Base-by-base conservation (phyloP, 2,113 vertebrate genomes). In the Alosa alosa region DNA sequence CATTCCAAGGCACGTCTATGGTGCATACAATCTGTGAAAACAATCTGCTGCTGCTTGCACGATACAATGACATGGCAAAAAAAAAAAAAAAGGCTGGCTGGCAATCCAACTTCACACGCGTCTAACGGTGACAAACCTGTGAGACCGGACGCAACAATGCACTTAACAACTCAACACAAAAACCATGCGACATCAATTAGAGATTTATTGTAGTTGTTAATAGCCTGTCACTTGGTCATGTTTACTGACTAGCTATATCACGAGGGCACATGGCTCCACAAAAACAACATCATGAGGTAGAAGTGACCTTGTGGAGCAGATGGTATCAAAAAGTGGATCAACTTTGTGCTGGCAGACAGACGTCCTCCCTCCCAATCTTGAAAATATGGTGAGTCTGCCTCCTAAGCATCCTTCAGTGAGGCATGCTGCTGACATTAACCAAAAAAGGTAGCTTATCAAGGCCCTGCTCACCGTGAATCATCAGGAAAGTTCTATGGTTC, bases 261-360 rank as follows among this genome's bases (percentile, higher is more conserved):
- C 31, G 10, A 36, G 72, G 72, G 31, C 72, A 78, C 3, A 39
- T 17, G 36, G 13, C 72, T 78, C 72, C 11, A 36, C 25, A 36
- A 78, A 36, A 78, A 39, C 31, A 78, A 78, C 1, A 36, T 39
- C 11, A 39, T 78, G 4, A 15, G 36, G 31, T 31, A 78, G 72
- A 78, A 78, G 72, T 36, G 72, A 78, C 72, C 72, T 78, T 78
- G 72, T 39, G 72, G 13, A 36, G 10, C 36, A 39, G 25, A 39
- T 36, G 72, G 72, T 10, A 78, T 78, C 39, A 78, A 78, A 78
- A 78, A 39, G 72, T 78, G 39, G 72, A 78, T 13, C 72, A 78
- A 72, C n/a, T 10, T 55, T 17, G 25, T 39, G 72, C 25, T 39
- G 72, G 72, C 72, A 78, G 25, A 39, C 72, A 39, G 39, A 36